phyloP scores from a whole-genome alignment of 2,113 vertebrate genomes.

The Pollachius pollachius region DNA sequence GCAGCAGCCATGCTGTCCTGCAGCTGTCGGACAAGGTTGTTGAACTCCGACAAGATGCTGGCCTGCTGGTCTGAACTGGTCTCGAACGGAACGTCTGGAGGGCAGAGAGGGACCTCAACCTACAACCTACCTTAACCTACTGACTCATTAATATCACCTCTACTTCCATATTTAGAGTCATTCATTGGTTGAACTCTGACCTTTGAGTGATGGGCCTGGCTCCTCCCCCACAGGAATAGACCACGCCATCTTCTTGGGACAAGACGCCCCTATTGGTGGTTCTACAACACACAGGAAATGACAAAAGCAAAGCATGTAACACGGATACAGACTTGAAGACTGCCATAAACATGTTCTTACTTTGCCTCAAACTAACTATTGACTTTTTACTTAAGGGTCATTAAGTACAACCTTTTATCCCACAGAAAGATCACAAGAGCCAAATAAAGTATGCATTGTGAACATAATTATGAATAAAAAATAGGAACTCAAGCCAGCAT shows the following conservation, averaged over 20 bases:
- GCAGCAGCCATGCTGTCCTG: constrained; percentile 74
- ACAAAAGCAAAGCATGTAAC: too few species aligned
- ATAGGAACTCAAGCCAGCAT: too few species aligned
- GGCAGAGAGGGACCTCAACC: not conserved
- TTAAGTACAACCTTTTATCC: too few species aligned
- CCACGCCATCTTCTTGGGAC: constrained; percentile 15
- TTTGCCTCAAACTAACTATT: too few species aligned
- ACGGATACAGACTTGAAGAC: too few species aligned
- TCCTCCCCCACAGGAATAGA: constrained; percentile 3
- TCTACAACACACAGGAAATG: not conserved
- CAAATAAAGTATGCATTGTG: too few species aligned
- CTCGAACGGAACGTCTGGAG: constrained; percentile 12
- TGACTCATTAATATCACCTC: too few species aligned
- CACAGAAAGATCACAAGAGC: too few species aligned
- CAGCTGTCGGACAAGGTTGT: constrained; percentile 71
- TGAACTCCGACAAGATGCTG: constrained; percentile 72
- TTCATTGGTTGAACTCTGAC: constrained; percentile 7
- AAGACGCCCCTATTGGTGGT: not conserved
- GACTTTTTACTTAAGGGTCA: too few species aligned
- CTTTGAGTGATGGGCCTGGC: not conserved
- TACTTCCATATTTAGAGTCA: not conserved
- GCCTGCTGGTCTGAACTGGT: constrained; percentile 40
- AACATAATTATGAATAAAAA: too few species aligned
- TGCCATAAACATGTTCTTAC: too few species aligned
- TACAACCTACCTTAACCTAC: too few species aligned